These are phyloP conservation scores for Argyrosomus japonicus DNA, from an alignment of 2,113 vertebrate genomes.

Conservation along the genomic window DNA sequence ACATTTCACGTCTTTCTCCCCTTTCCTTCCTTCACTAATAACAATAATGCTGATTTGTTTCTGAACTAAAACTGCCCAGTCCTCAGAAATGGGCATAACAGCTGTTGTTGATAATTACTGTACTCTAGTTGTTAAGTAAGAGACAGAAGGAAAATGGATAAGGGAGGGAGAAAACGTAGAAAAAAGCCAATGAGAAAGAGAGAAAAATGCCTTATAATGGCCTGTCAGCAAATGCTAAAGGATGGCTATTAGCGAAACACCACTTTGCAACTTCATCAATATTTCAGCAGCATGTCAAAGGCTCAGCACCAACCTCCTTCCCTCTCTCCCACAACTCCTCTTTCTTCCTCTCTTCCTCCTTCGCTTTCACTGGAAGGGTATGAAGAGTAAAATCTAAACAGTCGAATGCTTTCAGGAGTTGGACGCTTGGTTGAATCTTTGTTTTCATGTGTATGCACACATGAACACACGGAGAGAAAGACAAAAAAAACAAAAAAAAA, in stretches of 20 bases:
- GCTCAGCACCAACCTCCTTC: constrained; percentile 41
- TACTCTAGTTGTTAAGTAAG: constrained; percentile 56
- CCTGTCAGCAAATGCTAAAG: constrained; percentile 74
- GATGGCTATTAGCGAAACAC: constrained; percentile 74
- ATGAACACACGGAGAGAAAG: neutral
- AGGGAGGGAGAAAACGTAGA: neutral
- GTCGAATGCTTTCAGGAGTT: neutral
- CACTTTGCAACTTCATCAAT: constrained; percentile 80
- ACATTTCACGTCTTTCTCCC: neutral
- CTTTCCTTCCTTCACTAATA: neutral
- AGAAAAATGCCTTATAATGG: constrained; percentile 61
- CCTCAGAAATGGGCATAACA: constrained; percentile 46
- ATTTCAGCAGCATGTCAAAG: constrained; percentile 72
- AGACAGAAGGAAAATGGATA: constrained; percentile 41
- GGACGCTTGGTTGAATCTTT: constrained; percentile 23
- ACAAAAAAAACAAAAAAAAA: neutral
- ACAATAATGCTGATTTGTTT: constrained; percentile 29
- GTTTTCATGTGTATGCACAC: constrained; percentile 11
- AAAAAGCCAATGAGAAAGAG: constrained; percentile 49
- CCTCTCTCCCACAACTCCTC: constrained; percentile 25
- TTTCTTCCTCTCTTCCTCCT: neutral
- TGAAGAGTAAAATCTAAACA: constrained; percentile 19
- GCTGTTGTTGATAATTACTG: constrained; percentile 66
- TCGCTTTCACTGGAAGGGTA: neutral
- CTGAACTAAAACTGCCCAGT: constrained; percentile 28